Conservation (phyloP, 2,113 vertebrate genomes). For the Myocastor coypus region DNA sequence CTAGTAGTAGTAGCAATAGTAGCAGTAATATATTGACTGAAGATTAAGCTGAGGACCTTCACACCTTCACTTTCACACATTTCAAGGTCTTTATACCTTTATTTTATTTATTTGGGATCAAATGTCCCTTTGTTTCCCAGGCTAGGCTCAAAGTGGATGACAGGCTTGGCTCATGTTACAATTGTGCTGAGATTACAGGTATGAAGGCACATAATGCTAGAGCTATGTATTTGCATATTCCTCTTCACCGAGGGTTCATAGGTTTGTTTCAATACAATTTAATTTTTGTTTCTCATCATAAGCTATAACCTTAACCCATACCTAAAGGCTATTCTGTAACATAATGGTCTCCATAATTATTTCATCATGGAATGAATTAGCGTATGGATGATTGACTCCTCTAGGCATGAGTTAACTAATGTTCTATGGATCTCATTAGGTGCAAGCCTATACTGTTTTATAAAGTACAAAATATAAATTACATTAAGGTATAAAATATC, state of each 20-base stretch:
- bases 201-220: not conserved
- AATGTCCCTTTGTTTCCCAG: not conserved
- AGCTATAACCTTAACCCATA: not conserved
- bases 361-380: not conserved
- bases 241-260: not conserved
- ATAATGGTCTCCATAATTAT: not conserved
- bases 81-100: not conserved
- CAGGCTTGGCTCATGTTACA: not conserved
- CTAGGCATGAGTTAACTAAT: not conserved
- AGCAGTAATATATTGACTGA: too few relatives aligned
- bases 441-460: not conserved
- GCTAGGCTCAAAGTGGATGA: not conserved
- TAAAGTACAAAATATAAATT: slow-evolving; percentile 38
- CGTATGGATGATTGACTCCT: not conserved
- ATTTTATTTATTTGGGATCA: not conserved
- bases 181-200: not conserved
- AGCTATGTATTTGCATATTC: not conserved
- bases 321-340: not conserved
- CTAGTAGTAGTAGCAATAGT: too few relatives aligned
- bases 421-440: not conserved
- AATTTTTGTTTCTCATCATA: not conserved
- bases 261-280: not conserved
- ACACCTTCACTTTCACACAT: not conserved
- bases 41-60: not conserved
- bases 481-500: not conserved